Base-by-base conservation (phyloP, 2,113 vertebrate genomes). In the Peromyscus polionotus region DNA sequence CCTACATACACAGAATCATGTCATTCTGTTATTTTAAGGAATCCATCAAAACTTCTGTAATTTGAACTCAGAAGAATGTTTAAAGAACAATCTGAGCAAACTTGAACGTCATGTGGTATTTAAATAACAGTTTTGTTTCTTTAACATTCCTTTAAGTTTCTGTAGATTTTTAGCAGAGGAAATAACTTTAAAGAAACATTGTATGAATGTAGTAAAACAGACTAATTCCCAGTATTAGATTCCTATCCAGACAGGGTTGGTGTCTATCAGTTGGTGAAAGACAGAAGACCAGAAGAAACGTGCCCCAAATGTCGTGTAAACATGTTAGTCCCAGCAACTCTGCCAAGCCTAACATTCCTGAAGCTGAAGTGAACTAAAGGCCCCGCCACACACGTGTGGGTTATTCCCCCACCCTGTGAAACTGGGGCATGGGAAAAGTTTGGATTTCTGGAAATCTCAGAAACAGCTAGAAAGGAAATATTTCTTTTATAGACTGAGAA, bases 341-440 rank as follows among this genome's bases (percentile, higher is more conserved):
- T 98, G 97, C 98, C 98, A 98, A 98, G 98, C 90, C 90, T 96
- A 98, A 98, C 97, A 98, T 96, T 98, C 65, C 83, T 97, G 92
- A 96, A 97, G 94, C 94, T 98, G 96, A 98, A 98, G 95, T 96
- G 97, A 98, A 97, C 98, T 98, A 95, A 98, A 96, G 95, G 90
- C 96, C 84, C 93, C 95, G 67, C 65, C 94, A 92, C 79, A 90
- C 36, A 77, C 45, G 39, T 96, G 80, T 75, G 39, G 42, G 20
- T 90, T 96, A 94, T 26, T 1, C 54, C 31, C 28, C 7, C 10
- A 96, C 77, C 96, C 70, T 87, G 61, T 83, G 91, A 98, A 98
- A 97, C 51, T 54, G 87, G 95, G 68, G 80, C 98, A 97, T 98
- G 98, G 96, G 89, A 98, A 98, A 98, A 97, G 84, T 97, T 97